Percentiles rank a stretch among this genome's conserved stretches.
phyloP scores from a whole-genome alignment of 2,888 invertebrate species.

The Pammene fasciana region DNA sequence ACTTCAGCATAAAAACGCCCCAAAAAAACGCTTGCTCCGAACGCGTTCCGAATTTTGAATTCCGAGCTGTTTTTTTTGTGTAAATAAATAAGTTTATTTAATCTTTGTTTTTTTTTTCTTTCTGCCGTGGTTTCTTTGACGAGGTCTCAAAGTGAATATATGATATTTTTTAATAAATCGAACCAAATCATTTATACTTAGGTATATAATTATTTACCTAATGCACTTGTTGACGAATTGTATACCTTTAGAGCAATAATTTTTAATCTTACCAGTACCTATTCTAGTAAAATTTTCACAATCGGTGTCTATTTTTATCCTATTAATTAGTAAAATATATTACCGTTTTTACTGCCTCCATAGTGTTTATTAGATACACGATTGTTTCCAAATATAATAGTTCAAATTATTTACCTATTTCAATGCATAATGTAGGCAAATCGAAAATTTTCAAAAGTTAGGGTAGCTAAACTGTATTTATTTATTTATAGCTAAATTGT shows the following conservation, averaged over 20 bases:
- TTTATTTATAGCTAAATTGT: constrained; percentile 35
- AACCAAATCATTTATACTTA: constrained; percentile 66
- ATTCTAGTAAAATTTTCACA: constrained; percentile 61
- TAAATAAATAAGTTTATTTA: constrained; percentile 64
- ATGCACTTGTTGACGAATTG: constrained; percentile 68
- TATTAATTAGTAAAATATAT: constrained; percentile 63
- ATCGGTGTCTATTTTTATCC: constrained; percentile 75
- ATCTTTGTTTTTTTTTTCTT: constrained; percentile 49
- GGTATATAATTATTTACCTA: constrained; percentile 53
- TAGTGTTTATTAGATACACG: constrained; percentile 54
- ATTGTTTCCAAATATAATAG: constrained; percentile 40
- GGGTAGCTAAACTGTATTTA: constrained; percentile 29
- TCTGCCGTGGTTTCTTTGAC: constrained; percentile 48
- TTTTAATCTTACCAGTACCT: constrained; percentile 57
- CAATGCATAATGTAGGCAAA: constrained; percentile 38
- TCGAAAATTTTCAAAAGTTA: constrained; percentile 32
- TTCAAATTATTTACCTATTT: constrained; percentile 41
- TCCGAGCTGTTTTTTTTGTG: constrained; percentile 50
- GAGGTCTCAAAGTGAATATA: constrained; percentile 47
- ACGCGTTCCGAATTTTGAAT: constrained; percentile 45
- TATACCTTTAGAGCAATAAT: constrained; percentile 78
- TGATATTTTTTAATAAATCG: constrained; percentile 56
- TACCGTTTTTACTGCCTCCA: constrained; percentile 63
- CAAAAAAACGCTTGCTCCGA: constrained; percentile 59
- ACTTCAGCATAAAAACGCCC: constrained; percentile 58